Conservation (phyloP, 1,140 invertebrate genomes). For the Neotoxoptera formosana region DNA sequence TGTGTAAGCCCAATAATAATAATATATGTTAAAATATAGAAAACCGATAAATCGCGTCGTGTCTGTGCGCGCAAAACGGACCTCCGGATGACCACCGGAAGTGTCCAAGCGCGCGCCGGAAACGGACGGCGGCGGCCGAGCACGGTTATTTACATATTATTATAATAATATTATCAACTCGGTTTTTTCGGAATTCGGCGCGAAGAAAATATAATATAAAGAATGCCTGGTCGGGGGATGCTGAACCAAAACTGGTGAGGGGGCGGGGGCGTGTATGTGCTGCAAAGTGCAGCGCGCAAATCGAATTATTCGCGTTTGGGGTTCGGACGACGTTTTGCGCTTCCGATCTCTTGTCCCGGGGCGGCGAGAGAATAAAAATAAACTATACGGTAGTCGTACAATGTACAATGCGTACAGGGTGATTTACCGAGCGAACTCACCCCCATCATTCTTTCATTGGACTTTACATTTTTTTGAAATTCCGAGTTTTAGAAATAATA, state of each 20-base stretch:
- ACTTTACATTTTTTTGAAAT: no score
- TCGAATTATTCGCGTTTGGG: slow-evolving; percentile 38
- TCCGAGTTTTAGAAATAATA: no score
- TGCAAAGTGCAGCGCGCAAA: background rate
- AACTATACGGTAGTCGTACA: background rate
- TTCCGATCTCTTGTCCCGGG: background rate
- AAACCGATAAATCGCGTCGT: slow-evolving; percentile 9
- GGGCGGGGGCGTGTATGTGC: no score
- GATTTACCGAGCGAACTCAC: no score
- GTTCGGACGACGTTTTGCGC: background rate
- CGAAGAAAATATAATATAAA: background rate
- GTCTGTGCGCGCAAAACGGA: slow-evolving; percentile 24
- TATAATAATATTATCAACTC: background rate
- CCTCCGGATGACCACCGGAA: slow-evolving; percentile 53
- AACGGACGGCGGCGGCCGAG: slow-evolving; percentile 23
- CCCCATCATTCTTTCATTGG: no score
- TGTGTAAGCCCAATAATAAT: background rate
- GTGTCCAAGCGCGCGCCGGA: background rate
- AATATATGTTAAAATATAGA: background rate
- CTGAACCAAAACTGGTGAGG: background rate
- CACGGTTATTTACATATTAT: slow-evolving; percentile 48
- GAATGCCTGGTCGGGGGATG: background rate
- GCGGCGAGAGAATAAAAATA: background rate
- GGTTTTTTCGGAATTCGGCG: background rate
- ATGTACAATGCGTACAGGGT: no score